Evolutionary conservation across 2,888 invertebrate genomes (phyloP), one percentile per base, ranked within the genome.

Genomic region (Autographa pulchrina): DNA sequence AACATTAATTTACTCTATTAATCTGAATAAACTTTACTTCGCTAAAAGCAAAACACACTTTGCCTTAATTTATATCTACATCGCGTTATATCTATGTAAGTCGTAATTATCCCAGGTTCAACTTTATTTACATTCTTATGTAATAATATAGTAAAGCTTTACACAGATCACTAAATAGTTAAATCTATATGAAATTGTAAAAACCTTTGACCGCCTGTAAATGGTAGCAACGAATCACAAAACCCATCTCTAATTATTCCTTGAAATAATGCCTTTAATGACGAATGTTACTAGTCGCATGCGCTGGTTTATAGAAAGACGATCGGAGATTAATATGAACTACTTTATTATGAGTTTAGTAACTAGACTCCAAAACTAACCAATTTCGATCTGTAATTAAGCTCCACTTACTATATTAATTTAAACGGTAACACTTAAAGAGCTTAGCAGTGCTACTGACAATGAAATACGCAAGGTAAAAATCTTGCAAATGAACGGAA

Each of bases 101-200:
- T 96, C 95, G 95, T 96, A 96, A 93, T 93, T 94, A 96, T 96
- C 95, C 95, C 95, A 92, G 93, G 90, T 93, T 94, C 90, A 89
- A 90, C 86, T 89, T 85, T 94, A 92, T 94, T 72, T 95, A 95
- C 94, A 95, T 89, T 77, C 90, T 93, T 93, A 93, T 79, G 88
- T 85, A 86, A 86, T 87, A 11, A 92, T 80, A 88, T 85, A 88
- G 90, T 94, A 94, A 94, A 94, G 92, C 94, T 93, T 93, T 82
- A 93, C 89, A 91, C 86, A 90, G 87, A 90, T 91, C 87, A 91
- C 91, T 93, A 82, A 83, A 77, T 64, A 72, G 68, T 80, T 80
- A 83, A 75, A 81, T 80, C 77, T 77, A 80, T 77, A 80, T 75
- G 79, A 83, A 79, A 78, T 52, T 82, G 81, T 73, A 72, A 66